Evolutionary conservation across 2,797 vertebrate species (phyloP).

Genomic region (Champsocephalus gunnari): DNA sequence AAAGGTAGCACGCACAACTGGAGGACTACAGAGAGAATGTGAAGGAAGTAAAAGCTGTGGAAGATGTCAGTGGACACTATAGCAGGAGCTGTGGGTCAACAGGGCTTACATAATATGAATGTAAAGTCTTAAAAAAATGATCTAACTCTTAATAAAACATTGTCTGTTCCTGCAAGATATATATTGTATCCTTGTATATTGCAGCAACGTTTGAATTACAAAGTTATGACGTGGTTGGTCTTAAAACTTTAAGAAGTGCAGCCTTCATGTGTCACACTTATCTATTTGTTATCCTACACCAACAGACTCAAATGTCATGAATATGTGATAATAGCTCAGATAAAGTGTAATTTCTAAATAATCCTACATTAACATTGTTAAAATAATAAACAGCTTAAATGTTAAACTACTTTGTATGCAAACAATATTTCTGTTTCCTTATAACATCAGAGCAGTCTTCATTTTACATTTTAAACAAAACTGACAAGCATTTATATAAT

Average conservation of each 20-base stretch:
- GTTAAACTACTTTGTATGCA: not conserved
- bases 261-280: conserved; percentile 2
- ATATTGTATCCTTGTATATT: conserved; percentile 34
- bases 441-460: conserved; percentile 11
- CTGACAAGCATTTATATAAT: not conserved
- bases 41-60: conserved; percentile 3
- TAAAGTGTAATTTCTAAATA: conserved; percentile 3
- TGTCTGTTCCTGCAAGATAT: conserved; percentile 11
- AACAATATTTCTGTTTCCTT: conserved; percentile 28
- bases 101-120: conserved; percentile 3
- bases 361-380: conserved; percentile 4
- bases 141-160: conserved; percentile 52
- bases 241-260: not conserved
- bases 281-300: conserved; percentile 6
- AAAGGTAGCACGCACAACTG: conserved; percentile 29
- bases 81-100: not conserved
- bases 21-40: conserved; percentile 8
- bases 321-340: not conserved
- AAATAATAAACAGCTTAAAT: not conserved
- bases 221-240: not conserved
- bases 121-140: conserved; percentile 23
- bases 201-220: not conserved
- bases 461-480: conserved; percentile 18
- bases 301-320: not conserved
- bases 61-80: conserved; percentile 21